These are phyloP conservation scores for Hylaeus volcanicus DNA, from an alignment of 1,140 invertebrate genomes.

Conservation along the genomic window DNA sequence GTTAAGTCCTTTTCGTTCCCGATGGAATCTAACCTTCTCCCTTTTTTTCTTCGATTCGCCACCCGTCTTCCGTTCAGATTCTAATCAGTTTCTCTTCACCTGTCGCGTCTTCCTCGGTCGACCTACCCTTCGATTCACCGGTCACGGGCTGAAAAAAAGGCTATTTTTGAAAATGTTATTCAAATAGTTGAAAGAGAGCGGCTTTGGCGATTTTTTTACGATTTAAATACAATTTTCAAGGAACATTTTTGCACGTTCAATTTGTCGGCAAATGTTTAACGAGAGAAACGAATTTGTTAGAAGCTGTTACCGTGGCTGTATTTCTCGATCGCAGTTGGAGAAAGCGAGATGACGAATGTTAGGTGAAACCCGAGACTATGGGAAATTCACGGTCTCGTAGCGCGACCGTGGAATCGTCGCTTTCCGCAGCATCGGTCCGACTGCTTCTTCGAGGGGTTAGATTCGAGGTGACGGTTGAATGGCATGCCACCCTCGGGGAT, in stretches of 20 bases:
- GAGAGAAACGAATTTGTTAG: no score
- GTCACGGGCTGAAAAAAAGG: no score
- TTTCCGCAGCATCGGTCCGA: not conserved
- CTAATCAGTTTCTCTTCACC: conserved; percentile 29
- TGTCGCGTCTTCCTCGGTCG: not conserved
- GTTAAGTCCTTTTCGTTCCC: conserved; percentile 69
- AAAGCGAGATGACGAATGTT: not conserved
- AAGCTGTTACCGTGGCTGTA: no score
- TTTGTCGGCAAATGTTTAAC: no score
- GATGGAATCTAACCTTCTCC: conserved; percentile 44
- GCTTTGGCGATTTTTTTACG: no score
- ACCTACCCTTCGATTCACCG: no score
- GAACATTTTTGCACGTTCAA: no score
- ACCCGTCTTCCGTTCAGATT: conserved; percentile 3
- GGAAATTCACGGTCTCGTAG: not conserved
- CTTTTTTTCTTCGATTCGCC: conserved; percentile 39
- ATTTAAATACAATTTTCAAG: no score
- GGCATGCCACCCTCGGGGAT: conserved; percentile 52
- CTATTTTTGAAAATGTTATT: no score
- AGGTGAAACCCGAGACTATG: not conserved
- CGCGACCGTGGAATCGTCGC: not conserved
- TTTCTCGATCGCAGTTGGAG: not conserved
- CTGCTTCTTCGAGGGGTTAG: conserved; percentile 25
- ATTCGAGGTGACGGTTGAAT: conserved; percentile 56
- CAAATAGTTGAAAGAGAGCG: no score